Evolutionary conservation across 2,113 vertebrate genomes (phyloP).

Genomic region (Corythaeola cristata): DNA sequence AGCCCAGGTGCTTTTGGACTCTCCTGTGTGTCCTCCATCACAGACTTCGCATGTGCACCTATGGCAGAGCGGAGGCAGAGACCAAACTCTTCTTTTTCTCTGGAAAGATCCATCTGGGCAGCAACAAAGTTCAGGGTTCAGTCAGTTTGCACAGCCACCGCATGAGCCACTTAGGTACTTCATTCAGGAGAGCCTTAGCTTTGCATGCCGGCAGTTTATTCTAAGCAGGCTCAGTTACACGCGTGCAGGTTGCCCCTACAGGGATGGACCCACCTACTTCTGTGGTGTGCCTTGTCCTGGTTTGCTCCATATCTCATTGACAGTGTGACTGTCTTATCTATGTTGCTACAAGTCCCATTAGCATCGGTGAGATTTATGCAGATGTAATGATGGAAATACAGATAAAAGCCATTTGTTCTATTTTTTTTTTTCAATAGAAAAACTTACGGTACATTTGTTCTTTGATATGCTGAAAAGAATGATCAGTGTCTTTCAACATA

Average conservation of each 20-base stretch:
- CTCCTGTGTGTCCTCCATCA: not conserved
- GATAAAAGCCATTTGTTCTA: constrained; percentile 24
- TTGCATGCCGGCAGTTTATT: not conserved
- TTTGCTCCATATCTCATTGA: not conserved
- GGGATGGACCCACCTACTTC: not conserved
- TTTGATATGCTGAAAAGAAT: constrained; percentile 41
- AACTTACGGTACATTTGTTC: not conserved
- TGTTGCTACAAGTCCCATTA: not conserved
- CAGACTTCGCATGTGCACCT: not conserved
- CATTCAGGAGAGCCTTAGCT: not conserved
- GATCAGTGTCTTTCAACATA: constrained; percentile 11
- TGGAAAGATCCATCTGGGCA: not conserved
- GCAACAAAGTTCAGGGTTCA: not conserved
- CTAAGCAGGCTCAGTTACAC: not conserved
- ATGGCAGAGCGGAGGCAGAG: fast-evolving
- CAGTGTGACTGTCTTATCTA: not conserved
- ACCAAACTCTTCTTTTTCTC: not conserved
- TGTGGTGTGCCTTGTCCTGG: not conserved
- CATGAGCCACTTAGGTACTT: not conserved
- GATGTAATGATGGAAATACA: not conserved
- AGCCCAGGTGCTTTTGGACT: not conserved
- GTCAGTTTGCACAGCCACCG: not conserved
- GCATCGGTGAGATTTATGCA: not conserved
- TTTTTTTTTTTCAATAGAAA: not conserved
- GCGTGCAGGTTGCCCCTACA: not conserved